Evolutionary conservation across 2,888 invertebrate species (phyloP).

Genomic region (Noctua fimbriata): DNA sequence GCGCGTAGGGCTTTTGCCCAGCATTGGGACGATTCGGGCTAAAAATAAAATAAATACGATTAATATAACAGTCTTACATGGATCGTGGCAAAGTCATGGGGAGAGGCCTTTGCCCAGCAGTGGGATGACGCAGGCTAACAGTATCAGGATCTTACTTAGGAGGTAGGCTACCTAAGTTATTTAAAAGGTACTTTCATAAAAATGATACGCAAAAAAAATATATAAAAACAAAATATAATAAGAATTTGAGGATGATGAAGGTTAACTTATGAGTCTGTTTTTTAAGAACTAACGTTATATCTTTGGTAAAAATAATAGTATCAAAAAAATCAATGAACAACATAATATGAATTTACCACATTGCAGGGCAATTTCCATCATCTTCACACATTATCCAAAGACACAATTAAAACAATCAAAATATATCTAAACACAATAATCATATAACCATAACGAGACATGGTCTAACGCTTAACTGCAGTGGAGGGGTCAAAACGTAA

Average conservation of each 20-base stretch:
- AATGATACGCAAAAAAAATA: not conserved
- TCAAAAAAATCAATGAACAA: not conserved
- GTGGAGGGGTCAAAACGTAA: slow-evolving; percentile 72
- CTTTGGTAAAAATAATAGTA: not conserved
- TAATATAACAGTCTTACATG: not conserved
- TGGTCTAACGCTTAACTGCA: slow-evolving; percentile 71
- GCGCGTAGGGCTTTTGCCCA: not conserved
- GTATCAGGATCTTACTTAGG: no score
- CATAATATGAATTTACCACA: not conserved
- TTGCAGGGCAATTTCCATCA: not conserved
- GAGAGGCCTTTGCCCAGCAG: no score
- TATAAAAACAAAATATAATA: not conserved
- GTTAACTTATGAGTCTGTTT: no score
- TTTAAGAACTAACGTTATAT: no score
- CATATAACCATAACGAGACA: slow-evolving; percentile 55
- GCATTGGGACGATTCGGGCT: not conserved
- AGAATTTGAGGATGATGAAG: not conserved
- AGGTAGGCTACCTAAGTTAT: not conserved
- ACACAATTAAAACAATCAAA: slow-evolving; percentile 20
- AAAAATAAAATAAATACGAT: not conserved
- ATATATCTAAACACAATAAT: slow-evolving; percentile 41
- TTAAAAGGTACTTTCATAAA: not conserved
- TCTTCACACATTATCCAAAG: not conserved
- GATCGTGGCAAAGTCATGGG: no score
- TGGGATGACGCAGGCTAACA: no score